Conservation (phyloP, 2,797 vertebrate genomes). For the Sebastes kiyomatsui region DNA sequence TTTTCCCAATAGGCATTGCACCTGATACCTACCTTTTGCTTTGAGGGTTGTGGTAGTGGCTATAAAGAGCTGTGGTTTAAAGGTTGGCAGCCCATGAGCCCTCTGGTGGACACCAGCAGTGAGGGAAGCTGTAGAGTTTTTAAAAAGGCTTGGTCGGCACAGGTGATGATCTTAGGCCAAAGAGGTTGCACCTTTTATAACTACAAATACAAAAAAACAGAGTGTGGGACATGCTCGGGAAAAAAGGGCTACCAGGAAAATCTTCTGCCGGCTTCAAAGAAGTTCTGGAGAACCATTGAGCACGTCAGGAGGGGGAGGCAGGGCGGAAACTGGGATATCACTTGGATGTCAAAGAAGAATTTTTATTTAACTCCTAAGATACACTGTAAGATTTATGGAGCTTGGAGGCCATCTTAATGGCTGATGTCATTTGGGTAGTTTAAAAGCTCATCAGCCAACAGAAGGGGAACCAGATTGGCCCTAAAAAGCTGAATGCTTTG, state of each 20-base stretch:
- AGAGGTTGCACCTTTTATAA: background rate
- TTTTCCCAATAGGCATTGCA: background rate
- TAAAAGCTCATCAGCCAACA: conserved; percentile 18
- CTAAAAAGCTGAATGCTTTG: background rate
- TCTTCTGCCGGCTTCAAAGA: background rate
- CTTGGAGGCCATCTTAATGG: background rate
- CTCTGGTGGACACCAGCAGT: background rate
- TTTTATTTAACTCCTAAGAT: background rate
- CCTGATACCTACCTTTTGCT: background rate
- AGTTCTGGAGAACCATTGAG: background rate
- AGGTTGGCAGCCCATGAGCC: background rate
- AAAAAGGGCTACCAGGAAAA: background rate
- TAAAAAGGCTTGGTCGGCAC: background rate
- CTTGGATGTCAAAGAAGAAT: background rate
- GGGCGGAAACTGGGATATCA: background rate
- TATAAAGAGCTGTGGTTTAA: background rate
- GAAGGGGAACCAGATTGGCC: conserved; percentile 3
- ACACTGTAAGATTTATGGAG: background rate
- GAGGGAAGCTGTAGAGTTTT: background rate
- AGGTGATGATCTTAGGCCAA: background rate
- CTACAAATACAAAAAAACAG: background rate
- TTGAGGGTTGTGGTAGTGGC: background rate
- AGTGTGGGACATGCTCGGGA: background rate
- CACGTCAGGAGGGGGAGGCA: background rate
- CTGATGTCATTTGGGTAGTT: background rate